Conservation (phyloP, 2,888 invertebrate genomes). For the Pammene aurita region DNA sequence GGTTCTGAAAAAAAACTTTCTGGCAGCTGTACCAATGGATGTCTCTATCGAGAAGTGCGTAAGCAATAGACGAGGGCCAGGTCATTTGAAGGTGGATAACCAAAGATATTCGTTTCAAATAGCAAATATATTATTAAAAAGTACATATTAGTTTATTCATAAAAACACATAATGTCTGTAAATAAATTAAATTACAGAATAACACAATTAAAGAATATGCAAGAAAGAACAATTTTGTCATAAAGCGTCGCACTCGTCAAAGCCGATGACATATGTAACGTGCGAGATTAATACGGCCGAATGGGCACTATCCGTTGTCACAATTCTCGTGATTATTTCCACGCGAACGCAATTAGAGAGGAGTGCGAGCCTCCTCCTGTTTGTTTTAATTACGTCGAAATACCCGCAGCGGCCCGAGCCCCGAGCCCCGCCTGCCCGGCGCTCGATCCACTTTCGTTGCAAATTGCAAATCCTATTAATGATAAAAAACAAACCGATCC, state of each 20-base stretch:
- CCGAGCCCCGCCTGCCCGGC: conserved; percentile 47
- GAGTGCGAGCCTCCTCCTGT: conserved; percentile 77
- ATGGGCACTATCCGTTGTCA: conserved; percentile 60
- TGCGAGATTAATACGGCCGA: conserved; percentile 48
- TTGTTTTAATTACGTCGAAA: conserved; percentile 82
- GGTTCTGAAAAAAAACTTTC: no score
- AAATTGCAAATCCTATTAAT: conserved; percentile 73
- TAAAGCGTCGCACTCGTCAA: conserved; percentile 9
- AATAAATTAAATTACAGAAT: no score
- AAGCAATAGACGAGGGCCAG: no score
- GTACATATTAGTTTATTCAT: no score
- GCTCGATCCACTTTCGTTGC: conserved; percentile 68
- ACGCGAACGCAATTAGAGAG: conserved; percentile 80
- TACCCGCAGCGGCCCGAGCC: conserved; percentile 61
- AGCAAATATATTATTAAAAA: no score
- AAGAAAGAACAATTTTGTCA: background rate
- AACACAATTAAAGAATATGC: background rate
- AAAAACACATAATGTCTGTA: no score
- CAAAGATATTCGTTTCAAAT: no score
- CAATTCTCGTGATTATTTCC: conserved; percentile 77
- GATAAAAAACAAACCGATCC: conserved; percentile 66
- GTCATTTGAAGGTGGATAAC: no score
- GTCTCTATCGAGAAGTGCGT: no score
- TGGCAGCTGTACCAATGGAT: no score
- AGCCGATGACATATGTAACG: conserved; percentile 26